Conservation (phyloP, 2,113 vertebrate genomes). For the Oncorhynchus clarkii region DNA sequence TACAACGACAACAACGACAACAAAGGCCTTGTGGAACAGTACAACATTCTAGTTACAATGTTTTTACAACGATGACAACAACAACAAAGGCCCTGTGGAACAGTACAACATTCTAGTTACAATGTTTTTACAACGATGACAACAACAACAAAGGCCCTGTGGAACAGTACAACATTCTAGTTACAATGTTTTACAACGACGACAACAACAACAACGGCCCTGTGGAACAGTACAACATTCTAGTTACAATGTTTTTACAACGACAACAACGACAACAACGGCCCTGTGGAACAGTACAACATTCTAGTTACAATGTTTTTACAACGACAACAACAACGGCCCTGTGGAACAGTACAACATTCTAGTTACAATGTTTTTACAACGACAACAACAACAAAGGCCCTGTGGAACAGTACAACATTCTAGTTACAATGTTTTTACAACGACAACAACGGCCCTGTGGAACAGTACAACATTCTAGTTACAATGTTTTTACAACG, state of each 20-base stretch:
- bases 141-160: conserved; percentile 86
- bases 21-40: conserved; percentile 84
- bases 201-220: conserved; percentile 78
- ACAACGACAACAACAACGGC: conserved; percentile 44
- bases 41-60: too few species aligned
- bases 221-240: conserved; percentile 43
- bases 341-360: conserved; percentile 66
- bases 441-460: conserved; percentile 73
- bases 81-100: conserved; percentile 84
- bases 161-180: neutral
- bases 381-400: conserved; percentile 70
- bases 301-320: too few species aligned
- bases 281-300: conserved; percentile 75
- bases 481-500: too few species aligned
- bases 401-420: conserved; percentile 71
- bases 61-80: too few species aligned
- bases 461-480: neutral
- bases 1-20: too few species aligned
- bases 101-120: too few species aligned
- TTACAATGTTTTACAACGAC: too few species aligned
- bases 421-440: too few species aligned
- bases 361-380: too few species aligned
- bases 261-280: fast-evolving
- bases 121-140: too few species aligned
- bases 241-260: too few species aligned